phyloP scores from a whole-genome alignment of 2,888 invertebrate genomes.

The Strigamia crassipes region DNA sequence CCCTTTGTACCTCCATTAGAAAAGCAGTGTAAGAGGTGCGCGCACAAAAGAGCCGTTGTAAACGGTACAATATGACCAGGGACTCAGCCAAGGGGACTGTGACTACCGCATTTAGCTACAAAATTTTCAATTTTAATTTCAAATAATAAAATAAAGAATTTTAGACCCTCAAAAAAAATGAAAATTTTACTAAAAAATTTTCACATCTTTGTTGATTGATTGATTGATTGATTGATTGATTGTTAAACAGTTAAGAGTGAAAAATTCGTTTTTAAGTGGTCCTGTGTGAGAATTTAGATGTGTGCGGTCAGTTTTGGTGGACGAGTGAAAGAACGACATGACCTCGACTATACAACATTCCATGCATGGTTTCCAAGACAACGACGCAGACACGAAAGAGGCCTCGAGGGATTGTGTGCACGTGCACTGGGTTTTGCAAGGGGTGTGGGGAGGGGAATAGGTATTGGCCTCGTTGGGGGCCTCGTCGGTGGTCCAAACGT shows the following conservation, averaged over 20 bases:
- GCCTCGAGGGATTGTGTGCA: conserved; percentile 30
- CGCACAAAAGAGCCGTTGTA: not conserved
- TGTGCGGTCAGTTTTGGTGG: conserved; percentile 26
- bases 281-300: conserved; percentile 15
- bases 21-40: conserved; percentile 18
- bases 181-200: not conserved
- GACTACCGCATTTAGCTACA: not conserved
- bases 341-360: conserved; percentile 30
- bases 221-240: too few species aligned
- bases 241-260: not conserved
- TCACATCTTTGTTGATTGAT: too few species aligned
- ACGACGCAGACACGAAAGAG: conserved; percentile 26
- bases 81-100: not conserved
- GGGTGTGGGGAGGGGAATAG: not conserved
- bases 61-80: not conserved
- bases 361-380: conserved; percentile 23
- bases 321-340: conserved; percentile 17
- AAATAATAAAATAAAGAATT: not conserved
- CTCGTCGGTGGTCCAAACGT: conserved; percentile 14
- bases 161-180: not conserved
- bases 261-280: conserved; percentile 5
- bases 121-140: not conserved
- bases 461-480: conserved; percentile 23
- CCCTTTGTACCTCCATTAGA: conserved; percentile 30
- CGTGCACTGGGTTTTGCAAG: not conserved